Conservation (phyloP, 2,888 invertebrate species). For the Lithophane semibrunnea region DNA sequence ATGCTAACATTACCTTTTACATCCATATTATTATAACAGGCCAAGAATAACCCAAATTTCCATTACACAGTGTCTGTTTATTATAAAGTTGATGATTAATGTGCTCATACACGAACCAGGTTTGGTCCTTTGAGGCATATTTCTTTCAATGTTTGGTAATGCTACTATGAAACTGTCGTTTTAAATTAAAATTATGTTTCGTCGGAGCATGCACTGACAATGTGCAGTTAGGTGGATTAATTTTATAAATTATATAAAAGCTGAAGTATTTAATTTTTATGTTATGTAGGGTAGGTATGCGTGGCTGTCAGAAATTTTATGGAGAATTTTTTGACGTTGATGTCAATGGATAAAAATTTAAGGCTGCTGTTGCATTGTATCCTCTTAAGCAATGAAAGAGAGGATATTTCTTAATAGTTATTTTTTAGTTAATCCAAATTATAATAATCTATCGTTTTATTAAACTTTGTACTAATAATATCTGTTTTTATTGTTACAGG, state of each 20-base stretch:
- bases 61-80: conserved; percentile 63
- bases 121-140: conserved; percentile 54
- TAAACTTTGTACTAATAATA: conserved; percentile 2
- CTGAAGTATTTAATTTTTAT: neutral
- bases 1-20: conserved; percentile 40
- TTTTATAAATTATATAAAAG: conserved; percentile 45
- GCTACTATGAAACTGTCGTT: conserved; percentile 48
- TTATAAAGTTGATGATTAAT: conserved; percentile 62
- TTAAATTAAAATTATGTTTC: conserved; percentile 69
- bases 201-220: conserved; percentile 34
- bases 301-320: neutral
- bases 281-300: neutral
- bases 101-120: conserved; percentile 53
- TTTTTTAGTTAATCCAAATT: neutral
- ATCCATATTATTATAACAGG: conserved; percentile 23
- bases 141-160: conserved; percentile 62
- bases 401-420: neutral
- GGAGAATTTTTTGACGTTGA: neutral
- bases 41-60: conserved; percentile 44
- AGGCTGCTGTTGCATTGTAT: neutral
- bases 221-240: conserved; percentile 33
- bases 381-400: neutral
- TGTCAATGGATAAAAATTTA: neutral
- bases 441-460: neutral
- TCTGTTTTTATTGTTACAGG: conserved; percentile 55